phyloP scores from a whole-genome alignment of 1,140 invertebrate genomes.

The Physella acuta region DNA sequence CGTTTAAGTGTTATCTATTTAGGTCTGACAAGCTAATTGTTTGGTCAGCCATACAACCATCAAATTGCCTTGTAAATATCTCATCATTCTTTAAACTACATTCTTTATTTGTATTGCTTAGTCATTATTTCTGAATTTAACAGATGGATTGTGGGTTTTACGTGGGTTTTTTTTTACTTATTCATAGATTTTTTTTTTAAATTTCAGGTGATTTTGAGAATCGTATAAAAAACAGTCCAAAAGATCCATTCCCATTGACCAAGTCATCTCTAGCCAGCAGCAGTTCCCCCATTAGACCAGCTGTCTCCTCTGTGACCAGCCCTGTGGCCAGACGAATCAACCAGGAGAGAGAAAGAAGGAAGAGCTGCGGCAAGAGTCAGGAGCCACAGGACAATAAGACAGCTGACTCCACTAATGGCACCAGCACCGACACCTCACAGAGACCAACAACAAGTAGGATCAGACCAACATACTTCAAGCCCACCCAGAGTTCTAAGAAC shows the following conservation, averaged over 20 bases:
- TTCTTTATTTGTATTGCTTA: too few species aligned
- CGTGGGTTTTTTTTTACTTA: neutral
- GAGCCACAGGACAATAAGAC: neutral
- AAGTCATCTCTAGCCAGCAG: neutral
- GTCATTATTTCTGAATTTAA: neutral
- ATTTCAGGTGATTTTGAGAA: neutral
- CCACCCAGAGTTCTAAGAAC: conserved; percentile 14
- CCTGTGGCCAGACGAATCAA: conserved; percentile 7
- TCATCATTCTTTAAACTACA: too few species aligned
- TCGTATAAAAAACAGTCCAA: neutral
- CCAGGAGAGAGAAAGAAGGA: conserved; percentile 13
- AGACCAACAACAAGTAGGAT: conserved; percentile 7
- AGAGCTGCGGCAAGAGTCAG: neutral
- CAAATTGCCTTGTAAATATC: too few species aligned
- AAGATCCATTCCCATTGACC: neutral
- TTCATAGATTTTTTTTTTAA: neutral
- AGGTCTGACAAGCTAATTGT: too few species aligned
- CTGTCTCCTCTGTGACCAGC: neutral
- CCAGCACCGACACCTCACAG: neutral
- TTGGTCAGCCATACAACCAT: too few species aligned
- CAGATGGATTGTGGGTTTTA: neutral
- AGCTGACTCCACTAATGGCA: neutral
- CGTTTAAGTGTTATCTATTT: too few species aligned
- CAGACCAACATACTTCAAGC: conserved; percentile 20
- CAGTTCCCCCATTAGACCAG: neutral